Percentiles rank a stretch among this genome's conserved stretches.
These are phyloP conservation scores for Lottia gigantea DNA, from an alignment of 2,888 invertebrate genomes.

Conservation along the genomic window DNA sequence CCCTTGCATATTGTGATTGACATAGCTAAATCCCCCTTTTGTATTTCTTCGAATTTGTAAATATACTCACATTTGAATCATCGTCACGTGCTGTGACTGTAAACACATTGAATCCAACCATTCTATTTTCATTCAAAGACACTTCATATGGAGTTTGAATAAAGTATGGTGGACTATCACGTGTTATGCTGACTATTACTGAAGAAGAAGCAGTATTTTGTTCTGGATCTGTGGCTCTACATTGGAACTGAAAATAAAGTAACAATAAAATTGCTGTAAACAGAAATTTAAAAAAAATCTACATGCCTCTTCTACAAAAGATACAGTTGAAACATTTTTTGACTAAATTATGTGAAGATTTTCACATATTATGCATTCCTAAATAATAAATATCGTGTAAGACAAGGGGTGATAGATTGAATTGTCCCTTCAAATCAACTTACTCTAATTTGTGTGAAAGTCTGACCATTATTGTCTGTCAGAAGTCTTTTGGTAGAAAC, in stretches of 20 bases:
- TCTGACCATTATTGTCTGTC: not conserved
- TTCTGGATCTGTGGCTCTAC: conserved; percentile 40
- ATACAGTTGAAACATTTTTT: not conserved
- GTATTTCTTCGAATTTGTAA: not conserved
- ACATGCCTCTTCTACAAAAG: not conserved
- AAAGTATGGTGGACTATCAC: conserved; percentile 42
- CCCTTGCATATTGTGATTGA: too few relatives aligned
- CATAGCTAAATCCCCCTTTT: too few relatives aligned
- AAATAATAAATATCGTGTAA: not conserved
- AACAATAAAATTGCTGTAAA: not conserved
- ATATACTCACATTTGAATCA: conserved; percentile 31
- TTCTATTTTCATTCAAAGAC: conserved; percentile 34
- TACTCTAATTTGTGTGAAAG: too few relatives aligned
- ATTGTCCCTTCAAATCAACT: not conserved
- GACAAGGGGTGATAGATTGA: too few relatives aligned
- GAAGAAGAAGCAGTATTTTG: conserved; percentile 29
- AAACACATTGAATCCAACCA: conserved; percentile 33
- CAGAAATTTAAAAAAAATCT: not conserved
- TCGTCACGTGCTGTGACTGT: conserved; percentile 44
- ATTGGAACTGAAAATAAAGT: conserved; percentile 36
- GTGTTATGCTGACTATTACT: conserved; percentile 37
- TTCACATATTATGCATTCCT: too few relatives aligned
- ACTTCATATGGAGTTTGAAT: conserved; percentile 39
- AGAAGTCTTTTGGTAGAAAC: conserved; percentile 38
- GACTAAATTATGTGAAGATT: not conserved